Base-by-base conservation (phyloP, 2,113 vertebrate species). In the Cynocephalus volans region DNA sequence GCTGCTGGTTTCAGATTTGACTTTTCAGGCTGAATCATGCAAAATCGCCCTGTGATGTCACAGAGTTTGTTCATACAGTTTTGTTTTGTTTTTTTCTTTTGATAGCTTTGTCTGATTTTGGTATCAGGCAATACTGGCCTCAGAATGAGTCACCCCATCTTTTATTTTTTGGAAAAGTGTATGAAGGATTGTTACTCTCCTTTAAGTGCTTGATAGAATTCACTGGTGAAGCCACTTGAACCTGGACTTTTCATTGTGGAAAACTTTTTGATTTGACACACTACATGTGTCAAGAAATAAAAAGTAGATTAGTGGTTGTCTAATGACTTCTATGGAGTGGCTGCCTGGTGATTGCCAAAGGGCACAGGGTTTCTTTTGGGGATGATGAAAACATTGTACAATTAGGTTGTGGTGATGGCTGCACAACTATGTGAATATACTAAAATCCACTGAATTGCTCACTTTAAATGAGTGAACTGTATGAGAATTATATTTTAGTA, bases 351-450 rank as follows among this genome's bases (percentile, higher is more conserved):
- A 79, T 54, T 33, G 52, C 48, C 31, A 33, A 88, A 45, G 41
- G 41, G 58, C 31, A 75, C 54, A 56, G 4, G 5, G 19, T 80
- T 94, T 90, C 54, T 70, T 48, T 33, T 12, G 5, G 31, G 18
- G 54, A 33, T 83, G 79, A 93, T 82, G n/a, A 76, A 93, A 79
- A 77, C 65, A 12, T 80, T 93, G 64, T 79, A 60, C 81, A 92
- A 81, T 81, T 69, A 95, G 90, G 73, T 62, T 87, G 17, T 85
- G 76, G 54, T 62, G 1, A 77, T 41, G 4, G 41, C 79, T 79
- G 64, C 31, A 62, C 50, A 91, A 69, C 56, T n/a, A 9, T 58
- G 3, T 82, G 56, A 83, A 92, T 82, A 80, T 48, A 88, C 10
- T 88, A 41, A 76, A 54, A 54, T 41, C 21, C 11, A 81, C 33